Evolutionary conservation across 1,140 invertebrate genomes (phyloP).

Genomic region (Cotesia typhae): DNA sequence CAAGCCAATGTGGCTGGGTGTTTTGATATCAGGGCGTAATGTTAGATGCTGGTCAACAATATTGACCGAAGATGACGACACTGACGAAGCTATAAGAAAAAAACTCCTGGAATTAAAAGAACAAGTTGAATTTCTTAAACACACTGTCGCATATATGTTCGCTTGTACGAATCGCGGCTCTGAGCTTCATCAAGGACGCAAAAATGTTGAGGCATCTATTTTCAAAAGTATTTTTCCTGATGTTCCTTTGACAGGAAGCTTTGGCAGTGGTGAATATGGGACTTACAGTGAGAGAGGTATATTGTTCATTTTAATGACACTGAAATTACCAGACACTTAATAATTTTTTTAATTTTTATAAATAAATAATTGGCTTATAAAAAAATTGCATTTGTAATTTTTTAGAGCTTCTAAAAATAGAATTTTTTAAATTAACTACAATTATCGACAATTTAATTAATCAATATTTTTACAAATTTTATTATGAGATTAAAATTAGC

Average conservation of each 20-base stretch:
- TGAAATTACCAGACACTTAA: too few relatives aligned
- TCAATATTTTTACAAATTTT: too few relatives aligned
- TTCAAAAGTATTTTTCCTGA: slow-evolving; percentile 70
- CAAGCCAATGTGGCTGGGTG: slow-evolving; percentile 38
- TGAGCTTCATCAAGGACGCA: slow-evolving; percentile 50
- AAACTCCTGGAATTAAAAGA: slow-evolving; percentile 47
- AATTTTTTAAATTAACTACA: too few relatives aligned
- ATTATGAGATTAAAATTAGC: too few relatives aligned
- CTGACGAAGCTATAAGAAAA: slow-evolving; percentile 44
- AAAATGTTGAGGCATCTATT: slow-evolving; percentile 67
- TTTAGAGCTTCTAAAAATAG: too few relatives aligned
- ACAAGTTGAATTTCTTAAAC: slow-evolving; percentile 51
- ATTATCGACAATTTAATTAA: too few relatives aligned
- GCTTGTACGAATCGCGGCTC: slow-evolving; percentile 68
- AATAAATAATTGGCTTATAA: neutral
- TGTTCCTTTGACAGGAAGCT: slow-evolving; percentile 69
- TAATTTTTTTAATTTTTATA: neutral
- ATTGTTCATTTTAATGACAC: neutral
- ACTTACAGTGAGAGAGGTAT: slow-evolving; percentile 34
- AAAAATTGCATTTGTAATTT: too few relatives aligned
- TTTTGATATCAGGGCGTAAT: slow-evolving; percentile 50
- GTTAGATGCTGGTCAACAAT: slow-evolving; percentile 57
- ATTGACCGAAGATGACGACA: slow-evolving; percentile 41
- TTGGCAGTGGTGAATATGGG: slow-evolving; percentile 72
- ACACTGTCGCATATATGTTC: slow-evolving; percentile 69